Evolutionary conservation across 2,888 invertebrate species (phyloP).

Genomic region (Hipparchia semele): DNA sequence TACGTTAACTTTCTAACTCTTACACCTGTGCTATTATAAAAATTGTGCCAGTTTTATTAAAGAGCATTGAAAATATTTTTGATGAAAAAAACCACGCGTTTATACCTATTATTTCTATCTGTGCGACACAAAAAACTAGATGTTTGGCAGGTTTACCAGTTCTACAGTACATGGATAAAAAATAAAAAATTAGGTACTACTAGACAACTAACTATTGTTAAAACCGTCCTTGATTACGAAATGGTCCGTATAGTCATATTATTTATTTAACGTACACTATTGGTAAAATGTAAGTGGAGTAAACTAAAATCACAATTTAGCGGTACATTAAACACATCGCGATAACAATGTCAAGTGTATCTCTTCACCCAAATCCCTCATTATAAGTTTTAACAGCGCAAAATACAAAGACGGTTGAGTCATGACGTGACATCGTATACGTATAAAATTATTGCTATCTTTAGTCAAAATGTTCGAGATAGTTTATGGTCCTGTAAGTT

Average conservation of each 20-base stretch:
- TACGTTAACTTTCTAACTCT: conserved; percentile 16
- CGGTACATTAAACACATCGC: conserved; percentile 31
- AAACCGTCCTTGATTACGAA: no score
- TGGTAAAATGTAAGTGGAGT: not conserved
- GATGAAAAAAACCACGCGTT: not conserved
- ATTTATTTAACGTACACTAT: not conserved
- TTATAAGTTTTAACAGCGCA: conserved; percentile 77
- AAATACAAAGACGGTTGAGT: conserved; percentile 57
- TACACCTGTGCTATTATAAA: conserved; percentile 10
- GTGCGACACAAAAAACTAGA: not conserved
- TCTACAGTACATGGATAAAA: not conserved
- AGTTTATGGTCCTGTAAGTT: not conserved
- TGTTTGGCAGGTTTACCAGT: not conserved
- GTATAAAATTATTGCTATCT: not conserved
- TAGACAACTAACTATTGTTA: no score
- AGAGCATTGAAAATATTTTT: conserved; percentile 3
- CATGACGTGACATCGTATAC: conserved; percentile 15
- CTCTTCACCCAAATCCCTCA: conserved; percentile 55
- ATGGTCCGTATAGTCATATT: not conserved
- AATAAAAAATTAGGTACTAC: not conserved
- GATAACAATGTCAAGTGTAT: conserved; percentile 38
- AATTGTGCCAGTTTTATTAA: not conserved
- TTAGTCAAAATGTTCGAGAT: not conserved
- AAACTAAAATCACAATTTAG: conserved; percentile 2
- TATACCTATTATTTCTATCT: no score